Evolutionary conservation across 2,113 vertebrate genomes (phyloP), one percentile per base, ranked within the genome.

Genomic region (Heterocephalus glaber): DNA sequence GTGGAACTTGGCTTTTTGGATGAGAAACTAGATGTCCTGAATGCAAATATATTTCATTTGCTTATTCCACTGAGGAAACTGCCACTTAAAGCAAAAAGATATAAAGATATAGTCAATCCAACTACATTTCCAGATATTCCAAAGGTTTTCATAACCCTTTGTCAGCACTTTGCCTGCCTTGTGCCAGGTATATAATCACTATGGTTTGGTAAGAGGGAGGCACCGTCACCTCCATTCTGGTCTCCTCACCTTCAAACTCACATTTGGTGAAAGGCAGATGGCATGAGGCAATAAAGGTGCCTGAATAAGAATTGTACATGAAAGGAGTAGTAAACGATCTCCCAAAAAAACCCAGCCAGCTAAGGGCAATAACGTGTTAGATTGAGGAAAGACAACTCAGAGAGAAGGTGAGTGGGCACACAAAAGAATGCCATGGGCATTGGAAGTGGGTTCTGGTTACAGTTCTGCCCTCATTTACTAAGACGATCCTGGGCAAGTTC

Each of bases 221-320:
- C 56, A 35, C 19, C 35, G 35, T 66, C 10, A 84, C 30, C 44
- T 81, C 38, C 41, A 5, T 54, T 54, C 16, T 79, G 20, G 22
- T 68, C 68, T 60, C 47, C 38, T 81, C 58, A 80, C 35, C 81
- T 92, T 87, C 68, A 87, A 82, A 68, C 6, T 33, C n/a, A 52
- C 5, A 4, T 85, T 86, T 89, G 65, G 35, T 81, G 52, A 77
- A 90, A 84, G 70, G 30, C 74, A 85, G 87, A 77, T 96, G 80
- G 38, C 33, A 70, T 54, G 3, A 86, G 47, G 65, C 68, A 77
- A 47, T 89, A 84, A 92, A 86, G n/a, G 38, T 47, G 49, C 60
- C 44, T 86, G 56, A 54, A 24, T 68, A 93, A 86, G 58, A 89
- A 60, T 88, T 77, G 6, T 63, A 17, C 33, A 0, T 68, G n/a